Evolutionary conservation across 2,113 vertebrate species (phyloP).

Genomic region (Solenodon paradoxus): DNA sequence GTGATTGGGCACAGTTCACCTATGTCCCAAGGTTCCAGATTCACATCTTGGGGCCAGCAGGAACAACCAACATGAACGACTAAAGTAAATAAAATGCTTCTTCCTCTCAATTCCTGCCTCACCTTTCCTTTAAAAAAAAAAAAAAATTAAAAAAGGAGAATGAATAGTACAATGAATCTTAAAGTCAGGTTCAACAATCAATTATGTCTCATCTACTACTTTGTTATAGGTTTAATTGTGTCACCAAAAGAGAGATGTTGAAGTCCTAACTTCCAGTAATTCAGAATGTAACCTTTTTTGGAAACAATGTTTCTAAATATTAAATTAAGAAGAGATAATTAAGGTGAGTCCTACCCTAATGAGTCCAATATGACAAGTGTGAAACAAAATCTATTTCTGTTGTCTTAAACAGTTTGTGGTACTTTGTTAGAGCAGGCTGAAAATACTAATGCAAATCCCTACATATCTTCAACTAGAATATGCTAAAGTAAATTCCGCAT

Average conservation of each 20-base stretch:
- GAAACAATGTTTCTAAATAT: not conserved
- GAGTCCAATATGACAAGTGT: not conserved
- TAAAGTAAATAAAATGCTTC: too few species aligned
- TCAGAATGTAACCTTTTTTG: not conserved
- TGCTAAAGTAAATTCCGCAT: not conserved
- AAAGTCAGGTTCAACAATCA: not conserved
- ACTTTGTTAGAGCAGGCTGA: not conserved
- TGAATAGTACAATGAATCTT: not conserved
- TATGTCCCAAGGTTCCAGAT: too few species aligned
- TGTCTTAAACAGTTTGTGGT: not conserved
- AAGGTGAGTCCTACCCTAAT: not conserved
- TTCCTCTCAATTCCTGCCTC: too few species aligned
- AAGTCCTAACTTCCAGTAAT: too few species aligned
- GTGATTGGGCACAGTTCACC: too few species aligned
- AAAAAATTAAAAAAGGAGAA: too few species aligned
- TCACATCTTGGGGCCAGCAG: too few species aligned
- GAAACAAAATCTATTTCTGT: not conserved
- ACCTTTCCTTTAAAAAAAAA: too few species aligned
- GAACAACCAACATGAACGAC: too few species aligned
- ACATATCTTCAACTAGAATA: not conserved
- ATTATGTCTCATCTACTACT: not conserved
- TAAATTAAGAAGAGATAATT: not conserved
- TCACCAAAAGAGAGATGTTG: not conserved
- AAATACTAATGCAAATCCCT: not conserved
- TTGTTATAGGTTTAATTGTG: not conserved